These are phyloP conservation scores for Sylvia atricapilla DNA, from an alignment of 2,113 vertebrate genomes.

Conservation along the genomic window DNA sequence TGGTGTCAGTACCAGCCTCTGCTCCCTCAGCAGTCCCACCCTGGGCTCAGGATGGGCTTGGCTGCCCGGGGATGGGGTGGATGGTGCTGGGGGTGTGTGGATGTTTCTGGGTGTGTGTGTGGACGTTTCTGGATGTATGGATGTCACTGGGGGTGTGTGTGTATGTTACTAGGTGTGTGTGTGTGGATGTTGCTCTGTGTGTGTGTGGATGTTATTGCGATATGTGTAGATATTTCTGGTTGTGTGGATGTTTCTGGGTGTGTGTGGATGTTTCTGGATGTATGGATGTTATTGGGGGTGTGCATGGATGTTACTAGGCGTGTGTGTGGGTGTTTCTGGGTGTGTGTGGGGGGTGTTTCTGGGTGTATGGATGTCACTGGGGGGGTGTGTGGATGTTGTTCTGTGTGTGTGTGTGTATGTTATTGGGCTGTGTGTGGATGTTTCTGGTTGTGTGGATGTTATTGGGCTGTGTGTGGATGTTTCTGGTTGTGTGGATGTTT, in stretches of 20 bases:
- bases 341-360: too few relatives aligned
- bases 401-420: neutral
- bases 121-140: too few relatives aligned
- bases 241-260: neutral
- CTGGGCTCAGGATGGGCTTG: accelerated
- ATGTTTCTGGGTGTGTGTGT: neutral
- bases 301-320: too few relatives aligned
- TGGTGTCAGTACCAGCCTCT: neutral
- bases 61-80: neutral
- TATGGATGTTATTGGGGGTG: too few relatives aligned
- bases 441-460: neutral
- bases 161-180: neutral
- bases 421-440: neutral
- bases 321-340: too few relatives aligned
- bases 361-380: neutral
- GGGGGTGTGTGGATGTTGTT: too few relatives aligned
- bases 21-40: neutral
- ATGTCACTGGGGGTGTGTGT: neutral
- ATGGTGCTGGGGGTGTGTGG: neutral
- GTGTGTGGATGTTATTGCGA: neutral
- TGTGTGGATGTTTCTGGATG: too few relatives aligned
- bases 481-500: too few relatives aligned
- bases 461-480: too few relatives aligned
- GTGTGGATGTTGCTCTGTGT: neutral
- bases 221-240: neutral